These are phyloP conservation scores for Chionodraco myersi DNA, from an alignment of 2,113 vertebrate genomes.

Conservation along the genomic window DNA sequence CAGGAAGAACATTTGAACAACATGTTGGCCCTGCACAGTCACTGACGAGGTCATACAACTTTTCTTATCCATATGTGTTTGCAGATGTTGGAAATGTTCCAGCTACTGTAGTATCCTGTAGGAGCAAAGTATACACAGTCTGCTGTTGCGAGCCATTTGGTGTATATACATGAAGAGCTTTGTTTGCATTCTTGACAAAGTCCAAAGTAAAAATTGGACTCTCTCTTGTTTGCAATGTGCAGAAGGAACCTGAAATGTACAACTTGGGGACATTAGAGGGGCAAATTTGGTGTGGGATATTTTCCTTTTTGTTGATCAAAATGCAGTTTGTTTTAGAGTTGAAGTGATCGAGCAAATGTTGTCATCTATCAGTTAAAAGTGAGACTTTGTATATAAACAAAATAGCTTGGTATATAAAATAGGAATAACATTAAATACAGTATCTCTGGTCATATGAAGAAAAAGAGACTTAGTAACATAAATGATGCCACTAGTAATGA, in stretches of 20 bases:
- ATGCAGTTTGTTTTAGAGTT: background rate
- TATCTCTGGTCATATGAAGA: background rate
- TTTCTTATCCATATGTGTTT: slow-evolving; percentile 4
- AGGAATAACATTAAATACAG: background rate
- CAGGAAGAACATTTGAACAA: background rate
- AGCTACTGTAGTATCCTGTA: background rate
- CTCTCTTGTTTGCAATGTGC: slow-evolving; percentile 33
- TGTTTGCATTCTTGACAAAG: slow-evolving; percentile 64
- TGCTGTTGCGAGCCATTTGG: slow-evolving; percentile 8
- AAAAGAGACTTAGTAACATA: slow-evolving; percentile 1
- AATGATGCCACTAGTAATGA: slow-evolving; percentile 20
- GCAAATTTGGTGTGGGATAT: background rate
- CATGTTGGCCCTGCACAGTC: slow-evolving; percentile 6
- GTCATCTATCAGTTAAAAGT: background rate
- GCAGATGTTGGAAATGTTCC: background rate
- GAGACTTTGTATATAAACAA: background rate
- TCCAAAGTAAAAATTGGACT: slow-evolving; percentile 44
- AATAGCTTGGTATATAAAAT: background rate
- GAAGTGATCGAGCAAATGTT: background rate
- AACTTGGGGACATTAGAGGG: background rate
- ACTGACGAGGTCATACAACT: background rate
- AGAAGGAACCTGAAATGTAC: slow-evolving; percentile 12
- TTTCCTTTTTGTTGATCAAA: background rate
- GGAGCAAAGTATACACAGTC: background rate
- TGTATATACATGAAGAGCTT: slow-evolving; percentile 24